phyloP scores from a whole-genome alignment of 2,113 vertebrate genomes.

The Ailuropoda melanoleuca region DNA sequence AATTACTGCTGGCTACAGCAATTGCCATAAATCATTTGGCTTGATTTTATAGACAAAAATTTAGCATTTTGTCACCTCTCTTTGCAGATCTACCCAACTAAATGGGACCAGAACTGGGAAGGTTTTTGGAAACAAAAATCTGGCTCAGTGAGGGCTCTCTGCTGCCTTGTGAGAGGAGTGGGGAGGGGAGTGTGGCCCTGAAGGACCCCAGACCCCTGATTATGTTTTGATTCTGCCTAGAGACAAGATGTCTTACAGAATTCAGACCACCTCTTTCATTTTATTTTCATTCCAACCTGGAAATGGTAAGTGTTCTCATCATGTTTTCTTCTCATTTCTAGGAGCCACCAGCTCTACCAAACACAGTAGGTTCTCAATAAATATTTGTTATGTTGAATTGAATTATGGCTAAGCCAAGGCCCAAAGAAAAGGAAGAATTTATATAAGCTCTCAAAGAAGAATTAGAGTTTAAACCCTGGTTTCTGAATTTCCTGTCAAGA shows the following conservation, averaged over 20 bases:
- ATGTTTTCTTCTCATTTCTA: not conserved
- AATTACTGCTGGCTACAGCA: conserved; percentile 50
- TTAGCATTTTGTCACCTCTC: conserved; percentile 29
- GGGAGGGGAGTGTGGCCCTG: not conserved
- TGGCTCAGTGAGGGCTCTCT: conserved; percentile 17
- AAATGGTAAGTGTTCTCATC: conserved; percentile 5
- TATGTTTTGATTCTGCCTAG: conserved; percentile 14
- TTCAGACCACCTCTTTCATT: conserved; percentile 42
- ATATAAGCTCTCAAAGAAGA: not conserved
- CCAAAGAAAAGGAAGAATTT: not conserved
- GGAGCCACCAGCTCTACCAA: not conserved
- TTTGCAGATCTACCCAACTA: conserved; percentile 48
- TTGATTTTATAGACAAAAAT: conserved; percentile 58
- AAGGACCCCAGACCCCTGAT: not conserved
- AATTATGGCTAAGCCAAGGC: conserved; percentile 23
- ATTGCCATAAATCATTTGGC: conserved; percentile 58
- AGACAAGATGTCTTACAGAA: not conserved
- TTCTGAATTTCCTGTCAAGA: conserved; percentile 37
- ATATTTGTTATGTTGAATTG: conserved; percentile 31
- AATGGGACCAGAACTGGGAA: conserved; percentile 22
- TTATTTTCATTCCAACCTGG: conserved; percentile 30
- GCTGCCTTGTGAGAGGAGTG: not conserved
- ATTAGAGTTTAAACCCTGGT: not conserved
- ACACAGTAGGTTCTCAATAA: conserved; percentile 5
- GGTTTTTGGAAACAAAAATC: conserved; percentile 6